These are phyloP conservation scores for Spheniscus mendiculus DNA, from an alignment of 2,113 vertebrate species.

Conservation along the genomic window DNA sequence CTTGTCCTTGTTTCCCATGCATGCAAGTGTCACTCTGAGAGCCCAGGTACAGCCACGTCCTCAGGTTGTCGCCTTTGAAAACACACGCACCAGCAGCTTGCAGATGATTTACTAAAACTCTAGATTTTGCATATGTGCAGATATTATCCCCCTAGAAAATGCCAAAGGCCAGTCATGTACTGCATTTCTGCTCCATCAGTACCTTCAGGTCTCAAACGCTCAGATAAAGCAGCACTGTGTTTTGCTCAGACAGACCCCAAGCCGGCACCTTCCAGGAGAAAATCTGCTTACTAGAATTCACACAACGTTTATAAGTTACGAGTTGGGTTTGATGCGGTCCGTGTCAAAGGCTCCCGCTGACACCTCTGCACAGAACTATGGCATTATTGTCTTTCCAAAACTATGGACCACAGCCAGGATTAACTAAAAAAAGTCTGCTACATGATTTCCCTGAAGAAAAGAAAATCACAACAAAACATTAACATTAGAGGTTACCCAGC, in stretches of 20 bases:
- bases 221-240: neutral
- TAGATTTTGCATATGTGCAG: neutral
- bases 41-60: neutral
- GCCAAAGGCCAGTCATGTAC: neutral
- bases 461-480: neutral
- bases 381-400: neutral
- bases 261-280: neutral
- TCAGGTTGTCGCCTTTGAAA: neutral
- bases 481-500: neutral
- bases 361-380: neutral
- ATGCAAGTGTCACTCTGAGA: neutral
- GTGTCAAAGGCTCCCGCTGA: neutral
- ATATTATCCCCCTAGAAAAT: neutral
- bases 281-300: neutral
- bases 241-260: neutral
- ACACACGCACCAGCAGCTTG: fast-evolving
- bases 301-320: neutral
- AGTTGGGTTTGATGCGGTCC: neutral
- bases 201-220: neutral
- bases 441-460: neutral
- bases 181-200: neutral
- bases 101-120: neutral
- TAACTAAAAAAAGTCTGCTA: neutral
- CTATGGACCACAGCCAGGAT: neutral
- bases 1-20: neutral